phyloP scores from a whole-genome alignment of 2,113 vertebrate genomes.

The Aramus guarauna region DNA sequence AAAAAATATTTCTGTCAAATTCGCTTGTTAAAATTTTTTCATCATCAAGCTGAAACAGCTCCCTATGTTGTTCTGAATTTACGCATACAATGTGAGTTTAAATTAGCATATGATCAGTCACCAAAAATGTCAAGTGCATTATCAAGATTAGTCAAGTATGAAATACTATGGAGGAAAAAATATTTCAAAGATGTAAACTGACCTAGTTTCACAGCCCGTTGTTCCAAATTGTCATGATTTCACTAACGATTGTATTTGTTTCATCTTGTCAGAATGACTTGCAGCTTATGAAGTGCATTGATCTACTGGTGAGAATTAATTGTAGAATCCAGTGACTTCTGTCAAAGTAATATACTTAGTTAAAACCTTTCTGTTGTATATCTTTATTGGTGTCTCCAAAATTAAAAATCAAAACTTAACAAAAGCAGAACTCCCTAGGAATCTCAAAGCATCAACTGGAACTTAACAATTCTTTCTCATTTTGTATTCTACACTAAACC shows the following conservation, averaged over 20 bases:
- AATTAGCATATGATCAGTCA: conserved; percentile 52
- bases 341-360: conserved; percentile 61
- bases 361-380: conserved; percentile 48
- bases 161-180: conserved; percentile 27
- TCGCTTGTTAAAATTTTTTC: background rate
- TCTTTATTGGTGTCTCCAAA: conserved; percentile 48
- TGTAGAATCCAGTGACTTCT: conserved; percentile 59
- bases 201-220: conserved; percentile 64
- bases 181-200: conserved; percentile 61
- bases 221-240: conserved; percentile 60
- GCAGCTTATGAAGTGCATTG: conserved; percentile 60
- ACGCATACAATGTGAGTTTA: background rate
- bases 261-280: conserved; percentile 66
- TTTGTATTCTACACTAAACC: conserved; percentile 45
- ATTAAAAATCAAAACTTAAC: conserved; percentile 49
- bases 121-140: conserved; percentile 40
- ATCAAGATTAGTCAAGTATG: conserved; percentile 44
- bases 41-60: background rate
- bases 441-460: conserved; percentile 1
- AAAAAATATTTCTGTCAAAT: background rate
- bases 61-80: background rate
- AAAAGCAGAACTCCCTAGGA: conserved; percentile 32
- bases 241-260: conserved; percentile 65
- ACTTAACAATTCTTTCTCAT: conserved; percentile 27
- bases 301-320: conserved; percentile 70